phyloP scores from a whole-genome alignment of 2,888 invertebrate species.

The Anaspis maculata region DNA sequence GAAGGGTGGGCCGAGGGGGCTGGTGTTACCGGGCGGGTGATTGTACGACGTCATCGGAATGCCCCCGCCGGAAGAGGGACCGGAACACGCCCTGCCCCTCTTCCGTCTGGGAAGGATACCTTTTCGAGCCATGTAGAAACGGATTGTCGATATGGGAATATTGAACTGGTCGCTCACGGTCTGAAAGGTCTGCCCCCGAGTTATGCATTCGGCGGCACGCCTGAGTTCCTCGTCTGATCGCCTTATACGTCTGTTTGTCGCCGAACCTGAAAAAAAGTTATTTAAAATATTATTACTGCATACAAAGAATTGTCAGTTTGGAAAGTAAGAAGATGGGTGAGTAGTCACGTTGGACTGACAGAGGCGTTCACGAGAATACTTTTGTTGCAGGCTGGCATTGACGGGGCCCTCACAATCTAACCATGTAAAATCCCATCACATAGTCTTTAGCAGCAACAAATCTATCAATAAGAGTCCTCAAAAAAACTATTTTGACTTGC shows the following conservation, averaged over 20 bases:
- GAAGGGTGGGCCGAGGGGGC: constrained; percentile 64
- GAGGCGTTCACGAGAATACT: no score
- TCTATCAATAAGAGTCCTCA: no score
- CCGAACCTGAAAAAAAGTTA: constrained; percentile 24
- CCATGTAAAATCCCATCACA: no score
- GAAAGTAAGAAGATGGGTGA: no score
- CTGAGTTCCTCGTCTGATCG: constrained; percentile 68
- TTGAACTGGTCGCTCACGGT: constrained; percentile 80
- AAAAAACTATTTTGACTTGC: no score
- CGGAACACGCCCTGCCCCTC: constrained; percentile 56
- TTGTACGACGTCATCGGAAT: constrained; percentile 35
- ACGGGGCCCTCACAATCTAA: no score
- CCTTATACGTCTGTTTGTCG: constrained; percentile 49
- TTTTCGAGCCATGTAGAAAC: constrained; percentile 82
- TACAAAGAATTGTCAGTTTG: no score
- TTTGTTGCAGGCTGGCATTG: no score
- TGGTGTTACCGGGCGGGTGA: constrained; percentile 44
- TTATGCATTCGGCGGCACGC: constrained; percentile 78
- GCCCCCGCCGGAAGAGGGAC: constrained; percentile 39
- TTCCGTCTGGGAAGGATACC: constrained; percentile 73
- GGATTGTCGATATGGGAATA: constrained; percentile 80
- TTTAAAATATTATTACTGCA: no score
- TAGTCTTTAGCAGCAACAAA: no score
- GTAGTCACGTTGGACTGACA: no score
- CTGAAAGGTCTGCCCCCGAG: constrained; percentile 81